Evolutionary conservation across 2,888 invertebrate species (phyloP).

Genomic region (Cryptocheilus praepositus): DNA sequence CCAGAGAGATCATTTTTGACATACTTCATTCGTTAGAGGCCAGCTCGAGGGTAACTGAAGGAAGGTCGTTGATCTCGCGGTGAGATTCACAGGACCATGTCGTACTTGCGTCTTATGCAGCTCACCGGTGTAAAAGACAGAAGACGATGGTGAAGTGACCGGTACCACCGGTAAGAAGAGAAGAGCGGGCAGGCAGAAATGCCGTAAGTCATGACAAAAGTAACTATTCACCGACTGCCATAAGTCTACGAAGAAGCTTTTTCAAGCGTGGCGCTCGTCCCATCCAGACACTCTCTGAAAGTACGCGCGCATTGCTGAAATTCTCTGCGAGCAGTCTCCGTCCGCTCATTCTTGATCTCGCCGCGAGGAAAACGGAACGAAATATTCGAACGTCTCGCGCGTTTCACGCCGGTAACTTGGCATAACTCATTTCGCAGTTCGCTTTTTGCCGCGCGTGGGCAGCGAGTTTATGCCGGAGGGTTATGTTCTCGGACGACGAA

Average conservation of each 20-base stretch:
- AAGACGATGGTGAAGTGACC: too few relatives aligned
- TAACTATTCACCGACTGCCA: background rate
- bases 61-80: background rate
- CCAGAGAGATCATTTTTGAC: background rate
- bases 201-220: too few relatives aligned
- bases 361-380: background rate
- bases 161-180: too few relatives aligned
- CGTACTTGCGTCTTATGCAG: background rate
- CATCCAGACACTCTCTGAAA: too few relatives aligned
- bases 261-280: too few relatives aligned
- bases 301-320: slow-evolving; percentile 21
- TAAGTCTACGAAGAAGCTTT: slow-evolving; percentile 1
- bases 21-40: slow-evolving; percentile 30
- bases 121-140: too few relatives aligned
- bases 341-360: slow-evolving; percentile 11
- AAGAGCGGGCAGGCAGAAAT: too few relatives aligned
- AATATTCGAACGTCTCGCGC: too few relatives aligned
- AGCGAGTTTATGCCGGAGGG: slow-evolving; percentile 22
- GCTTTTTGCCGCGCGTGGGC: slow-evolving; percentile 26
- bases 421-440: slow-evolving; percentile 26
- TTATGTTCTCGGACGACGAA: slow-evolving; percentile 27
- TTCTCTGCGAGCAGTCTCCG: slow-evolving; percentile 17
- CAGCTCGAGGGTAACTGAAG: slow-evolving; percentile 25
- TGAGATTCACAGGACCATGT: background rate
- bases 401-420: background rate